Percentiles rank a stretch among this genome's conserved stretches.
Evolutionary conservation across 1,140 invertebrate genomes (phyloP).

Genomic region (Cheumatopsyche charites): DNA sequence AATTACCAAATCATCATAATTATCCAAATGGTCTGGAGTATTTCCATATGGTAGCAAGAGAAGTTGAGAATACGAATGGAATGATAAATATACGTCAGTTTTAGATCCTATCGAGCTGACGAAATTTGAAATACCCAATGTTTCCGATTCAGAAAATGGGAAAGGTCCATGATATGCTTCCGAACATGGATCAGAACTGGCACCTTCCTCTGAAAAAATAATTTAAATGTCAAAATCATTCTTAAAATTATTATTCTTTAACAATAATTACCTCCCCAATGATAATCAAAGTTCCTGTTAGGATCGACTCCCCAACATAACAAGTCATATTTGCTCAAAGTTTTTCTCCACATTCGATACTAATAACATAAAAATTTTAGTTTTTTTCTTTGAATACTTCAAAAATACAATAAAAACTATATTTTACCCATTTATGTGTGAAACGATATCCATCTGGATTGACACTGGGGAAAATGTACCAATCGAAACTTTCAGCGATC

Average conservation of each 20-base stretch:
- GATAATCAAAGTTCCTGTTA: slow-evolving; percentile 73
- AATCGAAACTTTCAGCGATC: slow-evolving; percentile 62
- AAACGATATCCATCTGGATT: slow-evolving; percentile 76
- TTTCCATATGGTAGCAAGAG: slow-evolving; percentile 11
- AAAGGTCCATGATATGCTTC: slow-evolving; percentile 66
- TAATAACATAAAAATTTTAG: slow-evolving; percentile 47
- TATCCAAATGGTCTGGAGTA: slow-evolving; percentile 56
- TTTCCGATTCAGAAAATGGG: slow-evolving; percentile 49
- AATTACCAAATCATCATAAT: slow-evolving; percentile 61
- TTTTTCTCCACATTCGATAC: slow-evolving; percentile 68
- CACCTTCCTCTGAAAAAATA: slow-evolving; percentile 60
- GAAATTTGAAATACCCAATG: not conserved
- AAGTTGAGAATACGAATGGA: slow-evolving; percentile 6
- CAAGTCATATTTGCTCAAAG: slow-evolving; percentile 56
- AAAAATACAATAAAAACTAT: too few relatives aligned
- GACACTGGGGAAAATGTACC: slow-evolving; percentile 65
- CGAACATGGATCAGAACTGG: slow-evolving; percentile 69
- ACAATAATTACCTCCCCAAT: slow-evolving; percentile 63
- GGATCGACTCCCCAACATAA: slow-evolving; percentile 66
- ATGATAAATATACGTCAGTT: slow-evolving; percentile 14
- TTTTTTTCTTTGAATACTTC: not conserved
- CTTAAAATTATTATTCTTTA: not conserved
- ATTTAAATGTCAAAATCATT: not conserved
- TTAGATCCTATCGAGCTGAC: not conserved
- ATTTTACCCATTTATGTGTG: slow-evolving; percentile 63